Percentiles rank a stretch among this genome's conserved stretches.
Conservation (phyloP, 2,888 invertebrate species). For the Cyclophora albipunctata region DNA sequence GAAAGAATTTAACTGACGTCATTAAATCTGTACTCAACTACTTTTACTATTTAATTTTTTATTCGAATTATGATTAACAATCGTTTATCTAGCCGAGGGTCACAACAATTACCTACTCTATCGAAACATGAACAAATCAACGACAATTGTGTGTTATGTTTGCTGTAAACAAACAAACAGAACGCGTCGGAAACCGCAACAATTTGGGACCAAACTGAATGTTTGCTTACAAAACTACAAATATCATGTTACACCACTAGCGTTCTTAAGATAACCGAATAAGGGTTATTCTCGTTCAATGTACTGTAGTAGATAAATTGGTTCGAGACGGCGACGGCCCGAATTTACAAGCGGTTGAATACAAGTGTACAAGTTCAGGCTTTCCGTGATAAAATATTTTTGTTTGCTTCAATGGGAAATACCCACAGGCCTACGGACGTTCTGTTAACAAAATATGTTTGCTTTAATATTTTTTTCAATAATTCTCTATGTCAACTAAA, state of each 20-base stretch:
- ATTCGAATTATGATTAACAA: too few relatives aligned
- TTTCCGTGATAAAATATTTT: slow-evolving; percentile 38
- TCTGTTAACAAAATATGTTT: too few relatives aligned
- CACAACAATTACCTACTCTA: slow-evolving; percentile 26
- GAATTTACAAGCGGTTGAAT: slow-evolving; percentile 43
- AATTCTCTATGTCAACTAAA: too few relatives aligned
- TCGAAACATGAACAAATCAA: slow-evolving; percentile 47
- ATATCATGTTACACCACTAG: slow-evolving; percentile 10
- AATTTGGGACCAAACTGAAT: slow-evolving; percentile 47
- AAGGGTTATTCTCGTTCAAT: slow-evolving; percentile 12
- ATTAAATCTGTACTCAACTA: too few relatives aligned
- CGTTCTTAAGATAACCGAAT: slow-evolving; percentile 1
- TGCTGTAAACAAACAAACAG: slow-evolving; percentile 38
- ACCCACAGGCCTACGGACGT: too few relatives aligned
- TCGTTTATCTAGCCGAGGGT: slow-evolving; percentile 13
- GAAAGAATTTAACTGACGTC: too few relatives aligned
- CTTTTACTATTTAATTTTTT: too few relatives aligned
- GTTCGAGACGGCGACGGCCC: slow-evolving; percentile 28
- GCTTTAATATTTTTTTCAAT: too few relatives aligned
- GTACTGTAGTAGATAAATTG: slow-evolving; percentile 6
- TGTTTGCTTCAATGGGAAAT: slow-evolving; percentile 28
- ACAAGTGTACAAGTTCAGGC: slow-evolving; percentile 33
- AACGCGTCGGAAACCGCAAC: slow-evolving; percentile 44
- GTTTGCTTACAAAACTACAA: slow-evolving; percentile 53
- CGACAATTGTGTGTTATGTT: slow-evolving; percentile 44